Evolutionary conservation across 92 coral and sea anemone species (phyloP), one percentile per base, ranked within the genome.

Genomic region (Umimayanthus chanpuru): DNA sequence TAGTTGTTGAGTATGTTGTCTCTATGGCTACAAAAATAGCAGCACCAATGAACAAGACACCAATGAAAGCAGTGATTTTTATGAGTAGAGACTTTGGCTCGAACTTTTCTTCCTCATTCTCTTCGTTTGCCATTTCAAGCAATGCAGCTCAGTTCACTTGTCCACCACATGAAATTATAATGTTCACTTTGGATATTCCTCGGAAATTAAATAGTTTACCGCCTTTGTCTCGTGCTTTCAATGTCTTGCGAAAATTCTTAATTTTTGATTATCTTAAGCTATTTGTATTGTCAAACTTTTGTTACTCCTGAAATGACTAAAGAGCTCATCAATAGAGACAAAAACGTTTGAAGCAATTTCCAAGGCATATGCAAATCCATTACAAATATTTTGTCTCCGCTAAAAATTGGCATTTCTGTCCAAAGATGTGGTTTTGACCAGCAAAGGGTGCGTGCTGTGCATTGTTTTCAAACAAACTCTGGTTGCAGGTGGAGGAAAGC

Each of bases 1-100:
- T 43, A 3, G 36, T 32, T 32, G 36, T 0, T 32, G 36, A 32
- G 36, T 89, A 81, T 6, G 81, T 77, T 71, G 89, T 82, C 65
- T 96, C 98, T 50, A 96, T 79, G 76, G 92, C 92, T 76, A 90
- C 92, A 64, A 96, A 96, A 75, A 95, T 88, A 0, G 96, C 94
- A 16, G 98, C 98, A 2, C 98, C 98, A 64, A 92, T 82, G 2
- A 96, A 90, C n/a, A 96, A 87, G 50, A 95, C 96, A 39, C 81
- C 1, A 64, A 91, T 77, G 58, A 81, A 92, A 41, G 91, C 81
- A 25, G 76, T 65, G 38, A 93, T 91, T 91, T 94, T 95, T 6
- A 93, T 64, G 2, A 86, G 61, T 12, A 96, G 92, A 23, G 98
- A 92, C 88, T 91, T 93, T 0, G 96, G 94, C 89, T 93, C 94